Evolutionary conservation across 2,888 invertebrate species (phyloP).

Genomic region (Melinaea menophilus): DNA sequence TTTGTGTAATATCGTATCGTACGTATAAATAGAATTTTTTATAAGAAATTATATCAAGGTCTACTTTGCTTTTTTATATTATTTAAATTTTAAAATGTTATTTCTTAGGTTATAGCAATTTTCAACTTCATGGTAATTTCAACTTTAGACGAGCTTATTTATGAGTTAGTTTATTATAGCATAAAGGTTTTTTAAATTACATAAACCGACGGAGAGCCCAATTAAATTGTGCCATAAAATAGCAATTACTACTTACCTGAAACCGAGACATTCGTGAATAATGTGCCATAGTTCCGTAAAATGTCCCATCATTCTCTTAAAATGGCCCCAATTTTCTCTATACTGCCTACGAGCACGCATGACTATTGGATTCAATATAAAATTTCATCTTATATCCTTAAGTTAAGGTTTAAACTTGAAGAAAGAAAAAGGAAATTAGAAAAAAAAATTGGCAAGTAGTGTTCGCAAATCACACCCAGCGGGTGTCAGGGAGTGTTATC

Average conservation of each 20-base stretch:
- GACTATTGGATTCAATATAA: slow-evolving; percentile 29
- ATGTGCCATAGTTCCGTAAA: slow-evolving; percentile 58
- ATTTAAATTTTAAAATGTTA: too few relatives aligned
- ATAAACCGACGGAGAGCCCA: background rate
- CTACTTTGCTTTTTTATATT: too few relatives aligned
- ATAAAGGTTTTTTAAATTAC: background rate
- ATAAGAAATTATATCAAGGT: too few relatives aligned
- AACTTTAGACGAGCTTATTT: background rate
- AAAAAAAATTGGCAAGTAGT: slow-evolving; percentile 32
- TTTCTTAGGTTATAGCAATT: too few relatives aligned
- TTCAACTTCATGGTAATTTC: too few relatives aligned
- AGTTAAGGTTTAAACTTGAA: slow-evolving; percentile 18
- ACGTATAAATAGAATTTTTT: too few relatives aligned
- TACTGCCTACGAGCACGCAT: slow-evolving; percentile 66
- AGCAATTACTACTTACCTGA: slow-evolving; percentile 21
- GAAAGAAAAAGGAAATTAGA: slow-evolving; percentile 22
- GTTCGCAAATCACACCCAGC: slow-evolving; percentile 63
- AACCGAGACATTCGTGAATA: slow-evolving; percentile 40
- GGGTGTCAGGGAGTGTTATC: slow-evolving; percentile 64
- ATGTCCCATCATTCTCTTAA: slow-evolving; percentile 70
- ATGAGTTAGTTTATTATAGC: background rate
- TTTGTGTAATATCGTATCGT: too few relatives aligned
- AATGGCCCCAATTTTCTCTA: slow-evolving; percentile 63
- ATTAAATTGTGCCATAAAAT: slow-evolving; percentile 12
- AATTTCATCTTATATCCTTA: slow-evolving; percentile 19